These are phyloP conservation scores for Hafferia zeledoni DNA, from an alignment of 2,797 vertebrate species.

Conservation along the genomic window DNA sequence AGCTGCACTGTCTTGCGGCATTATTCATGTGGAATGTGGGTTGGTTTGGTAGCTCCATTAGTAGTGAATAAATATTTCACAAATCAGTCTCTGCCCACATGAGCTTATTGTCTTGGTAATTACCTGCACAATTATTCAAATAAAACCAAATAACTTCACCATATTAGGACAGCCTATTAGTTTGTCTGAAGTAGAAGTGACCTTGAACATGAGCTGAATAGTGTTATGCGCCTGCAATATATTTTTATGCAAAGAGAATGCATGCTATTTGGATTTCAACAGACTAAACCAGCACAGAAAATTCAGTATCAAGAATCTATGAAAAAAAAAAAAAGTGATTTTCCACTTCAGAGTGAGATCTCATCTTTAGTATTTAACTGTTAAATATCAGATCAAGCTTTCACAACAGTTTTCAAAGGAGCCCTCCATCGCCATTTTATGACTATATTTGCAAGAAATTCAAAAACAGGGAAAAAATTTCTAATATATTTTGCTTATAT, in stretches of 20 bases:
- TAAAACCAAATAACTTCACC: constrained; percentile 15
- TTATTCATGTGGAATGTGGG: not conserved
- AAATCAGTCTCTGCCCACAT: not conserved
- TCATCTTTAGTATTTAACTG: not conserved
- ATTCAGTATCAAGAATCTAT: not conserved
- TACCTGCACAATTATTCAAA: constrained; percentile 27
- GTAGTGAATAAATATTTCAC: constrained; percentile 20
- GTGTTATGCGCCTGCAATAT: not conserved
- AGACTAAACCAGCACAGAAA: not conserved
- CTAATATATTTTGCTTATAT: not conserved
- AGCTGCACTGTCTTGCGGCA: not conserved
- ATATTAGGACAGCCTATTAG: not conserved
- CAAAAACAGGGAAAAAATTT: not conserved
- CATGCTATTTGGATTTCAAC: not conserved
- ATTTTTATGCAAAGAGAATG: not conserved
- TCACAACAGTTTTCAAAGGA: not conserved
- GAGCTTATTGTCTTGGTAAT: not conserved
- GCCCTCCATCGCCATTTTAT: accelerated
- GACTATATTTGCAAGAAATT: not conserved
- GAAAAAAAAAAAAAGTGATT: not conserved
- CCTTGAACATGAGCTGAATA: constrained; percentile 19
- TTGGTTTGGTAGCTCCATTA: not conserved
- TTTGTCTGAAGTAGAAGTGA: not conserved
- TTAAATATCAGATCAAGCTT: not conserved
- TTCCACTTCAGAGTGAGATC: not conserved